Base-by-base conservation (phyloP, 2,888 invertebrate species). In the Lysandra bellargus region DNA sequence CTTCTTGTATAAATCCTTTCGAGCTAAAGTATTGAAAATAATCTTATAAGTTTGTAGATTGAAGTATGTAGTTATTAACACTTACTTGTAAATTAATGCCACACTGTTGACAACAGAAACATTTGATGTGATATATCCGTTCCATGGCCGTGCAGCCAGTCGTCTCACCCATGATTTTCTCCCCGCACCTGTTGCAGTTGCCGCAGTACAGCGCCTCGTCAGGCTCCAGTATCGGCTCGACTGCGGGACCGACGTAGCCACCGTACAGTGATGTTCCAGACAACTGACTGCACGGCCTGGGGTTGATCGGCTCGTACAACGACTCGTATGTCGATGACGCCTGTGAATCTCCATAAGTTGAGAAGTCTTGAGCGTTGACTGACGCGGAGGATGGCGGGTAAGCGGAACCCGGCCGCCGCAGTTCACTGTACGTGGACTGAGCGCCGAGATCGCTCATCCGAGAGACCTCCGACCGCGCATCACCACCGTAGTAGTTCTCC, bases 81-180 rank as follows among this genome's bases (percentile, higher is more conserved):
- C n/a, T 76, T 83, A 93, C 99, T 93, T 98, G 97, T 78, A 94
- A 87, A 83, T 98, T 97, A 75, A 97, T 97, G 82, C 97, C 97
- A 92, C 99, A 99, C 81, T 98, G 97, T 80, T 97, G 97, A 90
- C 99, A 99, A 78, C 98, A 98, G 91, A 99, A 99, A 87, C 99
- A 99, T 81, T 96, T 96, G 80, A 99, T 98, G 87, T 99, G 99
- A 90, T 98, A 99, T 80, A 99, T 97, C 90, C 98, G 97, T 86
- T 99, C 98, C 98, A 99, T 99, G 0, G 99, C 99, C 0, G 99
- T 99, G 87, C 99, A 99, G 0, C 99, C 99, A 57, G 97, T 98
- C 40, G 97, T 98, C 91, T 99, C 99, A 0, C 98, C 99, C 87
- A 98, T 96, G 78, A 99, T 98, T 89, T 98, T 97, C 85, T 98